Conservation (phyloP, 2,888 invertebrate species). For the Brenthis ino region DNA sequence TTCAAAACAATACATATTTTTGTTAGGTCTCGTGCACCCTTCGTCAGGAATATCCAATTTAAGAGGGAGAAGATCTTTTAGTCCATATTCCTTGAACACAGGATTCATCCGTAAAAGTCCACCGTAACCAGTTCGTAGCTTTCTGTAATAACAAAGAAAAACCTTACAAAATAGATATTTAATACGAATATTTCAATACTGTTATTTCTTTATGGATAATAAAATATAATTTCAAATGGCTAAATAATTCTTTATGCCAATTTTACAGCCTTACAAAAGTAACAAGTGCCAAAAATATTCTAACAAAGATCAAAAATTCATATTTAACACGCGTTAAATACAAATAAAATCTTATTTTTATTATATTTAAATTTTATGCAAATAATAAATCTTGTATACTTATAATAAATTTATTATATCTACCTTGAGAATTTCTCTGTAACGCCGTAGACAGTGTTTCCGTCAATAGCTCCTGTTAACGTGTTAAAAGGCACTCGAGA, state of each 20-base stretch:
- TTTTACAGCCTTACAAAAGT: neutral
- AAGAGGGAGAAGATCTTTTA: constrained; percentile 93
- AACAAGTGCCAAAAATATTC: no score
- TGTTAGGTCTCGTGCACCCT: constrained; percentile 94
- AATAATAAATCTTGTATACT: no score
- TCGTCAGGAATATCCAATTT: constrained; percentile 95
- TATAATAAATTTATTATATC: neutral
- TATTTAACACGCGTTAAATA: no score
- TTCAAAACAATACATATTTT: constrained; percentile 96
- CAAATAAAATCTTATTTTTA: no score
- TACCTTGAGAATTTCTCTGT: constrained; percentile 90
- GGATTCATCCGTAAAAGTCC: constrained; percentile 94
- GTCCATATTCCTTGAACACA: constrained; percentile 91
- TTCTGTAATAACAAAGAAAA: constrained; percentile 74
- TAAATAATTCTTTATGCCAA: neutral
- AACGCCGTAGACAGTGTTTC: constrained; percentile 94
- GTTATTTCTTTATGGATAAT: no score
- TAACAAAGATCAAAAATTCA: no score
- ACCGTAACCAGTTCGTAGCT: constrained; percentile 90
- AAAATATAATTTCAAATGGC: no score
- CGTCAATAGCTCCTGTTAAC: constrained; percentile 92
- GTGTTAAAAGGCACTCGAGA: constrained; percentile 93
- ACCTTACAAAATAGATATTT: neutral
- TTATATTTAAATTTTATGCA: no score
- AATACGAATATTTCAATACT: no score